A percentile compares a stretch with the other conserved stretches of the same genome.
Evolutionary conservation across 2,888 invertebrate species (phyloP).

Genomic region (Cyrtodaria siliqua): DNA sequence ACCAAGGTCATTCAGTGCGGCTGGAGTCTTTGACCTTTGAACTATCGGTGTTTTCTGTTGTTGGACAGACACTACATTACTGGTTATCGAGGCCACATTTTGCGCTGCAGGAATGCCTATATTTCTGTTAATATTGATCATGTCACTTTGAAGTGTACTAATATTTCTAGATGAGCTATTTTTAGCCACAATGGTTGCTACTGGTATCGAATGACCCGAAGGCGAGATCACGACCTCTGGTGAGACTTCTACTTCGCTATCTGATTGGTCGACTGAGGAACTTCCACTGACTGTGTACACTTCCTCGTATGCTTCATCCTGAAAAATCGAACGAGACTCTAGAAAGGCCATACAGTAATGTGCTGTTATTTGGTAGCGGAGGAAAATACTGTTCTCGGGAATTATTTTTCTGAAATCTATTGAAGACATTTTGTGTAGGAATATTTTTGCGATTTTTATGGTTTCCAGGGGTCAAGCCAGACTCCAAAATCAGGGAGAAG

Average conservation of each 20-base stretch:
- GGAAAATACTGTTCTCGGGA: too few species aligned
- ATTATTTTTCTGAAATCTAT: too few species aligned
- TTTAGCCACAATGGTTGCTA: constrained; percentile 7
- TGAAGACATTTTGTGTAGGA: too few species aligned
- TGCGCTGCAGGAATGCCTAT: background rate
- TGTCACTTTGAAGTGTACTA: background rate
- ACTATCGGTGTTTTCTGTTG: background rate
- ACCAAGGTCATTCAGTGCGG: constrained; percentile 41
- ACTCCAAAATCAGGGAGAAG: too few species aligned
- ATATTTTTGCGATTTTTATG: too few species aligned
- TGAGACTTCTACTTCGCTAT: constrained; percentile 62
- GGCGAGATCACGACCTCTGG: constrained; percentile 37
- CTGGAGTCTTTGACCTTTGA: constrained; percentile 50
- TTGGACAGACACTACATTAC: background rate
- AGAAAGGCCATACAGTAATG: too few species aligned
- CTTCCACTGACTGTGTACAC: constrained; percentile 77
- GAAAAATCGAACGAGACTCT: constrained; percentile 34
- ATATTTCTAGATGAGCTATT: constrained; percentile 5
- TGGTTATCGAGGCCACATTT: background rate
- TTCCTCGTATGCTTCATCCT: constrained; percentile 77
- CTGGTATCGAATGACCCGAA: constrained; percentile 2
- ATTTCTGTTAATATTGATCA: background rate
- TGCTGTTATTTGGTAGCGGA: too few species aligned
- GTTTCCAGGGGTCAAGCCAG: too few species aligned
- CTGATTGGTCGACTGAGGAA: constrained; percentile 67